phyloP scores from a whole-genome alignment of 1,140 invertebrate genomes.

The Medauroidea extradentata region DNA sequence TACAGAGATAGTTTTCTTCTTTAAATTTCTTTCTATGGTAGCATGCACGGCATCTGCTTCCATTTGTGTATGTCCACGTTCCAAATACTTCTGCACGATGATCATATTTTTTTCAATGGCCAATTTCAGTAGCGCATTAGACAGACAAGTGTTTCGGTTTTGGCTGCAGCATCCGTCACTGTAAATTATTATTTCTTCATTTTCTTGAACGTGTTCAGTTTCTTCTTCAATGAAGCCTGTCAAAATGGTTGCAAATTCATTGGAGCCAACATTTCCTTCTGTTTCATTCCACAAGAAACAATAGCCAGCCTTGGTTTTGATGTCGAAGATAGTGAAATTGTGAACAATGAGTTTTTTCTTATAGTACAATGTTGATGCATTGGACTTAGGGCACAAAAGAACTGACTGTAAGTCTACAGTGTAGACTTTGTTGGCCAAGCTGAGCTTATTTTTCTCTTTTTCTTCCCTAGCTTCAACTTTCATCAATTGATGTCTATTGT shows the following conservation, averaged over 20 bases:
- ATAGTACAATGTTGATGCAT: conserved; percentile 32
- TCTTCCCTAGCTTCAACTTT: conserved; percentile 21
- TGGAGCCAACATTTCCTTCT: conserved; percentile 23
- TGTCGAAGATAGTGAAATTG: conserved; percentile 37
- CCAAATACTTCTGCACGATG: conserved; percentile 41
- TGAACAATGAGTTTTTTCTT: conserved; percentile 36
- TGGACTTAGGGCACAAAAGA: conserved; percentile 25
- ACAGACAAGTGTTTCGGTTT: conserved; percentile 35
- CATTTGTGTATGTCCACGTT: conserved; percentile 43
- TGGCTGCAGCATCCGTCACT: conserved; percentile 37
- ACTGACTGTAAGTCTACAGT: conserved; percentile 34
- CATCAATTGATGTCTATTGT: background rate
- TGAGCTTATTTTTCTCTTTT: conserved; percentile 25
- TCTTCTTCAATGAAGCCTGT: conserved; percentile 9
- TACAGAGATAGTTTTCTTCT: background rate
- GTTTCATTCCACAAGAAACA: conserved; percentile 31
- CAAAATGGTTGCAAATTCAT: conserved; percentile 24
- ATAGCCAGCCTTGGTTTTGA: conserved; percentile 25
- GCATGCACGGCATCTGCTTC: conserved; percentile 40
- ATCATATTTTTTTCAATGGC: conserved; percentile 25
- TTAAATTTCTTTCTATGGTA: conserved; percentile 19
- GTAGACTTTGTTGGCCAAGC: conserved; percentile 11
- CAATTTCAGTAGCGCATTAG: conserved; percentile 34
- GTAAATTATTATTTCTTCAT: conserved; percentile 27
- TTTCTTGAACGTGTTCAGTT: background rate